Percentiles rank a stretch among this genome's conserved stretches.
Evolutionary conservation across 2,113 vertebrate genomes (phyloP).

Genomic region (Takifugu flavidus): DNA sequence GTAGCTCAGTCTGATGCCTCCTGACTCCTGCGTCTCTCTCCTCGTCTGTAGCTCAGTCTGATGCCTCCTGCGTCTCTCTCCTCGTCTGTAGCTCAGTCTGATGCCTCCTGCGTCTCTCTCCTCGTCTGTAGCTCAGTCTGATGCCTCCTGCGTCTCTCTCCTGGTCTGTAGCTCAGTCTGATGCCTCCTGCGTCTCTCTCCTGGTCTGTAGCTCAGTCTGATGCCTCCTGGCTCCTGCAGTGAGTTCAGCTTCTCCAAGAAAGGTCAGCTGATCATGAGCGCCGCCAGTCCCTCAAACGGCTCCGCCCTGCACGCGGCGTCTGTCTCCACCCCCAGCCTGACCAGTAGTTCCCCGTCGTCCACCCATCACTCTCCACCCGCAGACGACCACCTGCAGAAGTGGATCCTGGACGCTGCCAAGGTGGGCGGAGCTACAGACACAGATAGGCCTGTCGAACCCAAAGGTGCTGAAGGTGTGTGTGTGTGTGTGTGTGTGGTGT

Average conservation of each 20-base stretch:
- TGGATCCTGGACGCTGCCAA: constrained; percentile 82
- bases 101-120: no score
- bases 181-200: no score
- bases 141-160: no score
- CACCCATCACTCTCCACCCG: constrained; percentile 33
- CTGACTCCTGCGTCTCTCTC: no score
- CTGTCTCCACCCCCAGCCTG: constrained; percentile 29
- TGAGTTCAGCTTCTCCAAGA: constrained; percentile 88
- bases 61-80: no score
- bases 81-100: no score
- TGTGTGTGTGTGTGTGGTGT: constrained; percentile 7
- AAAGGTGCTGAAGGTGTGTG: background rate
- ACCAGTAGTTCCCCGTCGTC: constrained; percentile 31
- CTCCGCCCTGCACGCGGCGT: constrained; percentile 24
- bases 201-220: constrained; percentile 76
- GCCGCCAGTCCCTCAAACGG: constrained; percentile 67
- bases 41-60: no score
- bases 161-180: no score
- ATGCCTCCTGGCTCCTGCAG: constrained; percentile 79
- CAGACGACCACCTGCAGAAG: constrained; percentile 77
- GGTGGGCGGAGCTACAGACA: constrained; percentile 56
- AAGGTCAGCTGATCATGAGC: constrained; percentile 88
- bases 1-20: no score
- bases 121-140: no score
- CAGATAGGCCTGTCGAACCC: background rate